Evolutionary conservation across 2,888 invertebrate species (phyloP).

Genomic region (Hyppa rectilinea): DNA sequence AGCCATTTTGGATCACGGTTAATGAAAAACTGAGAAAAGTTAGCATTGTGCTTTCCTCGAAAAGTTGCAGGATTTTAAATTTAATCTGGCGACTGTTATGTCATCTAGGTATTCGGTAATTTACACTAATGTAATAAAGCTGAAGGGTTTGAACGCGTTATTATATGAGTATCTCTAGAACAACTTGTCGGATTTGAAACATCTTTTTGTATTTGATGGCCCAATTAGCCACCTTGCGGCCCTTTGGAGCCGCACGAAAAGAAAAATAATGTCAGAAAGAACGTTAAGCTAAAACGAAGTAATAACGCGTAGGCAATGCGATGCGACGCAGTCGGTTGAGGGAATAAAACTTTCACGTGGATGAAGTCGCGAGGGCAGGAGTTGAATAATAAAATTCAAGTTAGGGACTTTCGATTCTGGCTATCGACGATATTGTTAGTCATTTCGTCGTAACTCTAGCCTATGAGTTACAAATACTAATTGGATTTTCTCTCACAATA

Average conservation of each 20-base stretch:
- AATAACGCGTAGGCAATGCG: neutral
- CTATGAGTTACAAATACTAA: slow-evolving; percentile 19
- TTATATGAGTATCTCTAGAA: too few relatives aligned
- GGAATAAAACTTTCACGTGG: too few relatives aligned
- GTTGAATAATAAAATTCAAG: neutral
- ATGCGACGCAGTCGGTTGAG: too few relatives aligned
- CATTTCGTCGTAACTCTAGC: neutral
- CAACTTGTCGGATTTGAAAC: neutral
- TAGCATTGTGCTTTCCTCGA: neutral
- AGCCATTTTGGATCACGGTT: neutral
- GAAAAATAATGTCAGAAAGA: neutral
- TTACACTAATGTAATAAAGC: too few relatives aligned
- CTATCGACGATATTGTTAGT: neutral
- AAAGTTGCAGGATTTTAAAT: neutral
- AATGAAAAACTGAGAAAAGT: neutral
- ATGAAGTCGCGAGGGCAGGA: too few relatives aligned
- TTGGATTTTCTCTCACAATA: slow-evolving; percentile 13
- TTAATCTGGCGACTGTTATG: neutral
- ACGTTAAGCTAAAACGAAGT: neutral
- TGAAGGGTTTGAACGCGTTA: too few relatives aligned
- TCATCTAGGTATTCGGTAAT: neutral
- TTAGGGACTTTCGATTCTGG: neutral
- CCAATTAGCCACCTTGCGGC: too few relatives aligned
- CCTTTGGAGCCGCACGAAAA: too few relatives aligned
- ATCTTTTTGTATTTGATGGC: neutral